Evolutionary conservation across 2,888 invertebrate genomes (phyloP), one percentile per base, ranked within the genome.

Genomic region (Electrophaes corylata): DNA sequence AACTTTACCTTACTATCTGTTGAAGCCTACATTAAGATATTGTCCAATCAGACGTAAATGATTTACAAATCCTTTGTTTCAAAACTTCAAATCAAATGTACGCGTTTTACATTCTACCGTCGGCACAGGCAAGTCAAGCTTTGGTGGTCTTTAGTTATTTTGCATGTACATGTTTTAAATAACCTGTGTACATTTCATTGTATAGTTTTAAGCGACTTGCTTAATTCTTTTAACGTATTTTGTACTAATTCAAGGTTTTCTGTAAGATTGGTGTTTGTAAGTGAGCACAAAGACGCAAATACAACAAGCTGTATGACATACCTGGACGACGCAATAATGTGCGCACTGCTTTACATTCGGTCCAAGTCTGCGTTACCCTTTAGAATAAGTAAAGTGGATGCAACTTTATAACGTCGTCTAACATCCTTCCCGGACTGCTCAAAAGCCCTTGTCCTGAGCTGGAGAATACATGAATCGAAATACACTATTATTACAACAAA

Each of bases 341-440:
- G 85, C 83, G 75, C 79, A 83, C 90, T 89, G 90, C 76, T 90
- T 90, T 91, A 89, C 89, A 89, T 91, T 88, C 78, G 78, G 91
- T 91, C 89, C 91, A 84, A 75, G 75, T 81, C 79, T 75, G 43
- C 51, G 43, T 48, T 44, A 43, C 47, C 54, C 55, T 55, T 35
- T 53, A 56, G 39, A 37, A 19, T 57, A 50, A 37, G 39, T 43
- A 40, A 20, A 23, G 33, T 18, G 23, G 20, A 53, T 44, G 43
- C 43, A 39, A 2, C 37, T 29, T 18, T 46, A 26, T 43, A 16
- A 47, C 41, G 12, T 23, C 40, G 35, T 46, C 26, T 37, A 14
- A 11, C 35, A 37, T 23, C 43, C n/a, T 14, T 23, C 33, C 10
- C 14, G 10, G 23, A 33, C 26, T 40, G 26, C 29, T 44, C 12